Conservation (phyloP, 2,888 invertebrate genomes). For the Digitonthophagus gazella region DNA sequence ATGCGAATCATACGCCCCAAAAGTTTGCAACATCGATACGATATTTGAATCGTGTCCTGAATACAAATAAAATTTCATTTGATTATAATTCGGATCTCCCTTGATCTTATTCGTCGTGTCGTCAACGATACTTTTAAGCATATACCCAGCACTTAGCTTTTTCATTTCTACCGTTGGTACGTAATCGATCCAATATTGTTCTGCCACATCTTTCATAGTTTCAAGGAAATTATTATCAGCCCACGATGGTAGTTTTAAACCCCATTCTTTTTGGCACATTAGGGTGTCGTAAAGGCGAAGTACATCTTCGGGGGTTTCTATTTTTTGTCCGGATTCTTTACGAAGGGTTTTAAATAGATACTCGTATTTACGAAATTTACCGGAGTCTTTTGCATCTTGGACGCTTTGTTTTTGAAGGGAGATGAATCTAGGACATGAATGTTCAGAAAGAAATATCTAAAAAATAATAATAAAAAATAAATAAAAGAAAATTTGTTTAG, state of each 20-base stretch:
- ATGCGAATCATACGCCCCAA: not conserved
- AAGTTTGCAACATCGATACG: not conserved
- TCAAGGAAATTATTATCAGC: conserved; percentile 18
- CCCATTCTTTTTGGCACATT: conserved; percentile 9
- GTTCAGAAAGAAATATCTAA: conserved; percentile 8
- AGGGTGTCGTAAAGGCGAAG: not conserved
- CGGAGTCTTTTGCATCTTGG: not conserved
- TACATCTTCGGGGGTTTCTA: not conserved
- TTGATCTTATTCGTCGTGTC: conserved; percentile 14
- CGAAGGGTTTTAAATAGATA: not conserved
- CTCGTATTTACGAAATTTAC: not conserved
- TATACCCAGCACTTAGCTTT: conserved; percentile 3
- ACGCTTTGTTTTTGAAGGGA: not conserved
- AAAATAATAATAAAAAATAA: not conserved
- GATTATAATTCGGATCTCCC: conserved; percentile 2
- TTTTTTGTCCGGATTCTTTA: not conserved
- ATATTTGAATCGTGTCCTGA: conserved; percentile 19
- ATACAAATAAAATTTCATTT: conserved; percentile 18
- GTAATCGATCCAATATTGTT: not conserved
- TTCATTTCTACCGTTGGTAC: not conserved
- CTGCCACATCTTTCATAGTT: conserved; percentile 10
- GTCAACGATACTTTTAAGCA: conserved; percentile 13
- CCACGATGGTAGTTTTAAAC: conserved; percentile 23
- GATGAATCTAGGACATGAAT: not conserved
- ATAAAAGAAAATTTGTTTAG: not conserved